Conservation (phyloP, 2,113 vertebrate genomes). For the Fregetta grallaria region DNA sequence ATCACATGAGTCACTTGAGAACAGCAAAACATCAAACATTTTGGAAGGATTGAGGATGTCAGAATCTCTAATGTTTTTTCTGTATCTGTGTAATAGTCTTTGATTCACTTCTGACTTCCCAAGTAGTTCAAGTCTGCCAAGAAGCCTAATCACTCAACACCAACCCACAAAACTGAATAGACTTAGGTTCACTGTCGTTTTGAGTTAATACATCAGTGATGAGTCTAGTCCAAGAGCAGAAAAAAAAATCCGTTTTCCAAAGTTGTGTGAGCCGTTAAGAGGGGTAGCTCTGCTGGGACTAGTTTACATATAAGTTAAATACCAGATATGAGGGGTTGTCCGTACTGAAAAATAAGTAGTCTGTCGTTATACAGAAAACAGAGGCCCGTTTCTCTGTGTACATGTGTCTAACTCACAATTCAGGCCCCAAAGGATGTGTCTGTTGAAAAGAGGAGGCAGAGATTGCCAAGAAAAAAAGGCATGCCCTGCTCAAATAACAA, state of each 20-base stretch:
- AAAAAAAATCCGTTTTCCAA: conserved; percentile 22
- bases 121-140: conserved; percentile 50
- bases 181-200: conserved; percentile 37
- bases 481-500: conserved; percentile 63
- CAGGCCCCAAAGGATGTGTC: conserved; percentile 50
- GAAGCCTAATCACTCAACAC: conserved; percentile 51
- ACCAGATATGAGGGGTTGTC: conserved; percentile 63
- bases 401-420: conserved; percentile 60
- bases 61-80: background rate
- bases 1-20: conserved; percentile 27
- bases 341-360: conserved; percentile 57
- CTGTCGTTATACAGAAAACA: conserved; percentile 72
- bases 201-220: conserved; percentile 44
- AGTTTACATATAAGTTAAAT: conserved; percentile 64
- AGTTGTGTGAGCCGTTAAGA: conserved; percentile 61
- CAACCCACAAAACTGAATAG: background rate
- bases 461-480: conserved; percentile 67
- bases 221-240: conserved; percentile 18
- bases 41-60: conserved; percentile 1
- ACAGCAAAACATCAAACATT: conserved; percentile 32
- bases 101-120: conserved; percentile 56
- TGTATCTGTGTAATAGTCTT: conserved; percentile 14
- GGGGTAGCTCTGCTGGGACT: conserved; percentile 63
- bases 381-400: conserved; percentile 63
- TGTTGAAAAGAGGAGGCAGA: conserved; percentile 66